Base-by-base conservation (phyloP, 2,113 vertebrate genomes). In the Cynocephalus volans region DNA sequence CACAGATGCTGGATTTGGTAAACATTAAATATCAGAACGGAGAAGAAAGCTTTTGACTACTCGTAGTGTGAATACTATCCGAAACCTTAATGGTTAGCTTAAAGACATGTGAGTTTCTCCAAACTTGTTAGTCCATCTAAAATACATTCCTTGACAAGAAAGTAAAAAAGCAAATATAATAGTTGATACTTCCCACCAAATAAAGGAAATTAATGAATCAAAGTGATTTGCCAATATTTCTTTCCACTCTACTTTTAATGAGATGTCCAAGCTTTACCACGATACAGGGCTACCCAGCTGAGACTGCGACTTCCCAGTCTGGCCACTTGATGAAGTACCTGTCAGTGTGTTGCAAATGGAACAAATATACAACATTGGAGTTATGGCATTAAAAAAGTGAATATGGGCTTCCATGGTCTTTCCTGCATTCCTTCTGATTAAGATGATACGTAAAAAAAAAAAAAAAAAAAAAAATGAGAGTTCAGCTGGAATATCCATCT, bases 391-490 rank as follows among this genome's bases (percentile, higher is more conserved):
- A 28, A 28, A 79, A 72, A 56, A 1, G 4, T 11, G 14, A 11
- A 10, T 1, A 2, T 0, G 36, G 58, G 1, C 0, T 45, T 13
- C 1, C 3, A 0, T 5, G 48, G 8, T 33, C 26, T 26, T 52
- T 31, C 13, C 15, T 77, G 23, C 11, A 5, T 76, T 69, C 21
- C 81, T 24, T 6, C 4, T 5, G 28, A 6, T 18, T 56, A 48
- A n/a, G 70, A 50, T 26, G 76, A 17, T 70, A 88, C 26, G 7
- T 45, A 26, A 31, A 50, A 82, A 67, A 67, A 6, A 19, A 33
- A 33, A 52, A 56, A 8, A 28, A 3, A 15, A 21, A 31, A 58
- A 31, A 58, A 19, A 24, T 31, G 41, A 50, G 19, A 67, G 24
- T 12, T 69, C 26, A 54, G 52, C 13, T 60, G 28, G 15, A 8